Evolutionary conservation across 2,113 vertebrate genomes (phyloP).

Genomic region (Phocoena phocoena): DNA sequence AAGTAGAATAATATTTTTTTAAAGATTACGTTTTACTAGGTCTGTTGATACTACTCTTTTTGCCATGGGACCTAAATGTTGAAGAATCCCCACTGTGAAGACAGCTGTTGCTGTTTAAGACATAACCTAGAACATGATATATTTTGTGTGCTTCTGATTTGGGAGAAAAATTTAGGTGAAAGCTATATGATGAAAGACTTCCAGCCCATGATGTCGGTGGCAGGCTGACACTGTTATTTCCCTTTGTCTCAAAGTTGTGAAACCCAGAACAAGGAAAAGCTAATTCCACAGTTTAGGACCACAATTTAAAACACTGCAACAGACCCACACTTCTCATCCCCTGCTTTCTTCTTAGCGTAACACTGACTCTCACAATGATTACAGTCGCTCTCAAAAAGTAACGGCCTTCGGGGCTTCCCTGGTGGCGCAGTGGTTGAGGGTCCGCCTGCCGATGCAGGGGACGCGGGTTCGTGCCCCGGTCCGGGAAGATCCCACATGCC

Average conservation of each 20-base stretch:
- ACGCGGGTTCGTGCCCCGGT: too few species aligned
- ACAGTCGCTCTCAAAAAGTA: not conserved
- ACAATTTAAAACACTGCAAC: not conserved
- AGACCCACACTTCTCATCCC: not conserved
- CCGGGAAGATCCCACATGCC: too few species aligned
- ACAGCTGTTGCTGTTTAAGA: constrained; percentile 43
- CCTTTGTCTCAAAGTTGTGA: not conserved
- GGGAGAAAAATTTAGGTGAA: not conserved
- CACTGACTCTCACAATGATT: not conserved
- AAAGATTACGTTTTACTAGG: not conserved
- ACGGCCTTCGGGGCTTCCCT: not conserved
- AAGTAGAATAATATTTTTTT: constrained; percentile 26
- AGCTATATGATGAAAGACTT: constrained; percentile 8
- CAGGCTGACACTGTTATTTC: not conserved
- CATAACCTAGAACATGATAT: not conserved
- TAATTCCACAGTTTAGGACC: not conserved
- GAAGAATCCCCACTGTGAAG: not conserved
- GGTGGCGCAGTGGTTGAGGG: too few species aligned
- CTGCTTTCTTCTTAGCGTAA: not conserved
- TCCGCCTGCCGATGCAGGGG: too few species aligned
- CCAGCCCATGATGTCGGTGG: not conserved
- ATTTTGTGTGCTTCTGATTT: not conserved
- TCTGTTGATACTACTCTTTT: not conserved
- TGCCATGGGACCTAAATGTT: not conserved
- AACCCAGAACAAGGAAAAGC: not conserved